Evolutionary conservation across 2,113 vertebrate genomes (phyloP), one percentile per base, ranked within the genome.

Genomic region (Murina feae): DNA sequence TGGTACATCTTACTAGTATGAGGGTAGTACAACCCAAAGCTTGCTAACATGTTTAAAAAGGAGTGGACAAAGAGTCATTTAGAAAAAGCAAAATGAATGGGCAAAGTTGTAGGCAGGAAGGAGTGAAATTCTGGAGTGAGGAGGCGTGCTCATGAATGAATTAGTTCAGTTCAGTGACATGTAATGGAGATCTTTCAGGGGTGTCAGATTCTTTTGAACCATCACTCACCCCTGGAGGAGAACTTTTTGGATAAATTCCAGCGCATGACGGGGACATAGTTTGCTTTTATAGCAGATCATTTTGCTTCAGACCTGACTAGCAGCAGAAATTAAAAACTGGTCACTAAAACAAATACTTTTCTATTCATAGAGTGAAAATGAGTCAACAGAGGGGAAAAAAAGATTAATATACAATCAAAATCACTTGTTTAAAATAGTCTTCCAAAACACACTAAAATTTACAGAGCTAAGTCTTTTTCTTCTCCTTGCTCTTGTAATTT

Each of bases 301-400:
- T 96, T 94, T 96, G 53, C 65, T 76, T 93, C 6, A 63, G 68
- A 93, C 21, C 30, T 66, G 69, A 88, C 81, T 79, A 96, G 94
- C 91, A 79, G 85, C 0, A 65, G 49, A 90, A 23, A 80, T 21
- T 97, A 76, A 96, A 98, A 97, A 90, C 37, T 85, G 53, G 44
- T 95, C 91, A 90, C 90, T 96, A 90, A 97, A 96, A 96, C 94
- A 96, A 85, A 49, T 86, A 90, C 16, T 80, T 78, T 88, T 13
- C 93, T 93, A 90, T 95, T 96, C 63, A 86, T 6, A 89, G 85
- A 94, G 58, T 90, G 74, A 96, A 95, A 97, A 97, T 88, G 0
- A 86, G 90, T 72, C 89, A 81, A 69, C 47, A 80, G 66, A 49
- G 87, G 58, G 47, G 89, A 96, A 92, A 93, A 85, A 94, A 88